Evolutionary conservation across 1,140 invertebrate species (phyloP).

Genomic region (Drosophila sp.): DNA sequence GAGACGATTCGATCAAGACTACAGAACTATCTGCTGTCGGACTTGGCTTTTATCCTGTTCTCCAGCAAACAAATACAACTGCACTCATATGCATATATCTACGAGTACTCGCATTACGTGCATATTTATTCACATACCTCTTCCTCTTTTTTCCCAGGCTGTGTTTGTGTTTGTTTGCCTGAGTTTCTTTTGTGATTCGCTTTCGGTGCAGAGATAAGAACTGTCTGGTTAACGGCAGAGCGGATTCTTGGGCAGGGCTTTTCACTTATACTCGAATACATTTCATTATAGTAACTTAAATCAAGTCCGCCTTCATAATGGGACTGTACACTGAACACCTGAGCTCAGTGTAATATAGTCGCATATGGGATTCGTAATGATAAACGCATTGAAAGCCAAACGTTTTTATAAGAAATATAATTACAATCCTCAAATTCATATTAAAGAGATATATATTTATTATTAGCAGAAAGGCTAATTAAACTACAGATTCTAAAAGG

Average conservation of each 20-base stretch:
- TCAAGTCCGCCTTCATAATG: conserved; percentile 6
- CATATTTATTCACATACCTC: background rate
- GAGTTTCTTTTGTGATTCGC: conserved; percentile 5
- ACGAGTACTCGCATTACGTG: background rate
- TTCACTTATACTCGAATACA: conserved; percentile 1
- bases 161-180: conserved; percentile 9
- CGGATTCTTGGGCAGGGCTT: background rate
- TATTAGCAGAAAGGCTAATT: background rate
- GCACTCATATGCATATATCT: background rate
- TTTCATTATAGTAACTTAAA: conserved; percentile 26
- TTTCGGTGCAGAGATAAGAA: conserved; percentile 29
- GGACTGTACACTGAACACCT: background rate
- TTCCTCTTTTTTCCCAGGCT: conserved; percentile 19
- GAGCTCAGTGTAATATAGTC: background rate
- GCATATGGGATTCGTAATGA: too few relatives aligned
- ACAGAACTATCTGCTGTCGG: conserved; percentile 2
- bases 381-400: too few relatives aligned
- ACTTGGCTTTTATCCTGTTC: conserved; percentile 48
- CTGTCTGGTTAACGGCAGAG: background rate
- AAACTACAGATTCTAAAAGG: too few relatives aligned
- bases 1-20: conserved; percentile 10
- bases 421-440: background rate
- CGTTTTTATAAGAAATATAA: background rate
- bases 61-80: background rate
- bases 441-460: background rate